Evolutionary conservation across 1,140 invertebrate genomes (phyloP).

Genomic region (Scaptomyza montana): DNA sequence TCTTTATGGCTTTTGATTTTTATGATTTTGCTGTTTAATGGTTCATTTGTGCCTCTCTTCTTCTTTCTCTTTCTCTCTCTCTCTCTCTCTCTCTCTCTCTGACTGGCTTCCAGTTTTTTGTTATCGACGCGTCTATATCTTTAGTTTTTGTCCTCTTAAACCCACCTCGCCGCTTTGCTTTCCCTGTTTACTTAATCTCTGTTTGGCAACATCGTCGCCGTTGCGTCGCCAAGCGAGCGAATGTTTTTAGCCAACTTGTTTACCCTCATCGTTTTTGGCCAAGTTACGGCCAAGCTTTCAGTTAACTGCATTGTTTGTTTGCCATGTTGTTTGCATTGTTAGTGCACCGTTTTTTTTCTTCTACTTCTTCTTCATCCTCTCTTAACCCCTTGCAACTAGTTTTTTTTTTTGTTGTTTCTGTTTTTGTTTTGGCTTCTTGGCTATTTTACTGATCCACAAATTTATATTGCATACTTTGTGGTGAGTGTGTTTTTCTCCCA

Average conservation of each 20-base stretch:
- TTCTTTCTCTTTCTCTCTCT: not conserved
- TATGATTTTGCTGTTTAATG: constrained; percentile 83
- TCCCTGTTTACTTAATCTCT: constrained; percentile 28
- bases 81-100: not conserved
- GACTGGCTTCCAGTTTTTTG: constrained; percentile 74
- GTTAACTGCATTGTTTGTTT: constrained; percentile 55
- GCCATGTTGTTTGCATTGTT: constrained; percentile 41
- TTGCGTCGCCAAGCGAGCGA: constrained; percentile 32
- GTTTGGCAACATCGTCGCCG: not conserved
- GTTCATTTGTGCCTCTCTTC: constrained; percentile 70
- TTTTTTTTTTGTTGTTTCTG: not conserved
- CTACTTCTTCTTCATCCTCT: no score
- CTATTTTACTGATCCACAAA: constrained; percentile 12
- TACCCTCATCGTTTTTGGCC: constrained; percentile 41
- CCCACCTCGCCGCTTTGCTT: no score
- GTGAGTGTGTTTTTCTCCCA: not conserved
- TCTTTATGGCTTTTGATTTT: constrained; percentile 83
- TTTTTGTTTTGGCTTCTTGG: constrained; percentile 14
- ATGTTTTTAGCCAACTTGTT: constrained; percentile 48
- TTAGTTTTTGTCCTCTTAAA: constrained; percentile 18
- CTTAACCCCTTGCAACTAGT: not conserved
- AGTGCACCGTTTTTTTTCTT: constrained; percentile 2
- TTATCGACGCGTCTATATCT: constrained; percentile 69
- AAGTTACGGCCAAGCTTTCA: constrained; percentile 46
- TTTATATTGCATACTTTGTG: constrained; percentile 64